Evolutionary conservation across 2,113 vertebrate species (phyloP), one percentile per base, ranked within the genome.

Genomic region (Pogona vitticeps): DNA sequence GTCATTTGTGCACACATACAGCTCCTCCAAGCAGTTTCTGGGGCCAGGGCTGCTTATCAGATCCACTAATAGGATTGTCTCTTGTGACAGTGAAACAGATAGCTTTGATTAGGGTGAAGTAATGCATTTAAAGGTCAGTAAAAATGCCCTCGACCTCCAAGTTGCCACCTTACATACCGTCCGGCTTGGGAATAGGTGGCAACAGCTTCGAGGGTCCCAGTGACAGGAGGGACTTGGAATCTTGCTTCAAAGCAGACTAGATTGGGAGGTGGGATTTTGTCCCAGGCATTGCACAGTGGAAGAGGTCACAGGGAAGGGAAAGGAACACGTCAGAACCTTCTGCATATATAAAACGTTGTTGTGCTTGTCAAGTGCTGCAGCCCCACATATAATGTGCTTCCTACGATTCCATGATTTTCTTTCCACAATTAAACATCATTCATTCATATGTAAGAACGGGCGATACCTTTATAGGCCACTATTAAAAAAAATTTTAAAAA

Each of bases 81-180:
- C 93, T 77, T 63, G 90, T 95, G 91, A 93, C 89, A 93, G 33
- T 28, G 80, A 91, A 95, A 84, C 84, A 91, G 91, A 93, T 94
- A 9, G 63, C 91, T 95, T 96, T 94, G 95, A 96, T 96, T 96
- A 95, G 92, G 72, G 88, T 81, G 87, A 88, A 91, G 87, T 96
- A 95, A 96, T 94, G 81, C 93, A 90, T 92, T 94, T 94, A 93
- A 96, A 91, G 21, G 58, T 73, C 72, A 82, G 71, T 84, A 88
- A 68, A 33, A 92, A 86, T 91, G 31, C 77, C 94, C 86, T 76
- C 91, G 86, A 82, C 90, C 38, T 86, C 78, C 82, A 73, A 84
- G 71, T 84, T 91, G 87, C 58, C 93, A 78, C 76, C 88, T 92
- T 93, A 93, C 92, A 93, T 80, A 79, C n/a, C 61, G 88, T 38